A percentile compares a stretch with the other conserved stretches of the same genome.
Conservation (phyloP, 1,140 invertebrate genomes). For the Bombus confusus region DNA sequence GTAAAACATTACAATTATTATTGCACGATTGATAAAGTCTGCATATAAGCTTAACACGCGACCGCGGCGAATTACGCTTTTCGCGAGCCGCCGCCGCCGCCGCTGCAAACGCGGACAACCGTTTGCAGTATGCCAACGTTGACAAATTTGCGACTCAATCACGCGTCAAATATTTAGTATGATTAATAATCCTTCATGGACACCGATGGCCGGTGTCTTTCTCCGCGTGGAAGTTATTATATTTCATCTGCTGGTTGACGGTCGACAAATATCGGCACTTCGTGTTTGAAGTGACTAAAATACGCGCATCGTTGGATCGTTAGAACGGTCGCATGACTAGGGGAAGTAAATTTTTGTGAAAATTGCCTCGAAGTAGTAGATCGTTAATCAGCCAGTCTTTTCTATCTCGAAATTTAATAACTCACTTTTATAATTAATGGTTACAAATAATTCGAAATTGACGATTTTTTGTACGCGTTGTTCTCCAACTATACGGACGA, state of each 20-base stretch:
- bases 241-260: neutral
- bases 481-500: neutral
- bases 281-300: neutral
- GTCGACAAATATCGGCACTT: neutral
- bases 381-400: neutral
- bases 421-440: no score
- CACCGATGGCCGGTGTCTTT: neutral
- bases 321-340: neutral
- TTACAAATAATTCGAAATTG: no score
- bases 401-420: no score
- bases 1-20: slow-evolving; percentile 56
- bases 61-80: slow-evolving; percentile 38
- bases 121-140: slow-evolving; percentile 1
- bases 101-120: neutral
- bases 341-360: neutral
- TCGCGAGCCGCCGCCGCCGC: neutral
- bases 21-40: slow-evolving; percentile 45
- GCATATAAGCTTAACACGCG: slow-evolving; percentile 25
- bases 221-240: neutral
- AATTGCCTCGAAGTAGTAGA: neutral
- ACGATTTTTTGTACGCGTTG: no score
- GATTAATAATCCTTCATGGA: slow-evolving; percentile 37
- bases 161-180: slow-evolving; percentile 50
- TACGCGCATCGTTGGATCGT: neutral
- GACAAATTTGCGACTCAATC: slow-evolving; percentile 45